Base-by-base conservation (phyloP, 2,797 vertebrate genomes). In the Otolemur crassicaudatus region DNA sequence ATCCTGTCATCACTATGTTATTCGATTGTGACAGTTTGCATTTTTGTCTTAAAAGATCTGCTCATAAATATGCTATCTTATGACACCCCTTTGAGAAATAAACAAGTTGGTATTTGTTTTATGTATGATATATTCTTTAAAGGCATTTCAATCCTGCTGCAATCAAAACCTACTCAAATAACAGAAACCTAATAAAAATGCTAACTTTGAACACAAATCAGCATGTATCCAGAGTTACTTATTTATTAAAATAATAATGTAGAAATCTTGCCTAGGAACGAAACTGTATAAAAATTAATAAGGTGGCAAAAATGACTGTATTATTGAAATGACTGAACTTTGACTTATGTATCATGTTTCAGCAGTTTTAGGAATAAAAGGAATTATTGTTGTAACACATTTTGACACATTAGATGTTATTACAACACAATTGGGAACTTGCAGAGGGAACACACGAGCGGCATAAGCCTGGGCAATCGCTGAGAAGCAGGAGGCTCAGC, bases 371-470 rank as follows among this genome's bases (percentile, higher is more conserved):
- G 98, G 96, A 94, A 94, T 91, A 98, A 97, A 97, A 98, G 88
- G 94, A 98, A 98, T 98, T 97, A 98, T 93, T 97, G 97, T 96
- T 92, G 86, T 96, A 98, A 98, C 88, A 97, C 95, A 98, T 98
- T 98, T 98, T 98, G 97, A 98, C 98, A 98, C 95, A 97, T 98
- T 96, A 98, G 97, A 97, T 98, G 97, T 98, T 98, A 98, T 98
- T 98, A 97, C 97, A 97, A 98, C 98, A 98, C 98, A 98, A 98
- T 91, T 97, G 95, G 97, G 97, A 98, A 87, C 94, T 98, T 98
- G 96, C 96, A 98, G 98, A 98, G 96, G 97, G 97, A 98, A 96
- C 94, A 96, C 76, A 98, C 97, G 91, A 90, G 98, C 85, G 97
- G 93, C 90, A 94, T 94, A 97, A 97, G 89, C 97, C 97, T 94